Evolutionary conservation across 2,888 invertebrate species (phyloP), one percentile per base, ranked within the genome.

Genomic region (Cordilura impudica): DNA sequence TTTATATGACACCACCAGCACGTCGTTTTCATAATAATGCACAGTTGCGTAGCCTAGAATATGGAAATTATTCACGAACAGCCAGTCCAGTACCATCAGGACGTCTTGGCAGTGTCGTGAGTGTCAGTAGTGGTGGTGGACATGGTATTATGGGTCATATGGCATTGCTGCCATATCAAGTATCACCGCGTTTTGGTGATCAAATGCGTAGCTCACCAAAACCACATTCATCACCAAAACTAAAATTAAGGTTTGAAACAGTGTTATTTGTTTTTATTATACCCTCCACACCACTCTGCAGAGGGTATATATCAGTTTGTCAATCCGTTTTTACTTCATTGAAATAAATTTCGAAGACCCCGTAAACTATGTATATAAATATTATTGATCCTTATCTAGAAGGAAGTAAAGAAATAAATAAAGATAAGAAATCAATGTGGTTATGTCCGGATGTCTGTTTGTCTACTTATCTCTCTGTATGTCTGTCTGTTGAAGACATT

Each of bases 151-250:
- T 78, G 56, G 82, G 80, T 19, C 79, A 82, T 18, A 76, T 77
- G 54, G 82, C 83, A 69, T 92, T 93, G 56, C 92, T 92, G 47
- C 76, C 81, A 49, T 78, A 80, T 73, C 91, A 90, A 84, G 93
- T 93, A 61, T 92, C 93, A 51, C 92, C 92, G 47, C 91, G 92
- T 19, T 91, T 92, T 31, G 89, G 91, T 60, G 93, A 92, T 61
- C 89, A 90, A 84, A 90, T 88, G 85, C 91, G 92, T 19, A 92
- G 91, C 83, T 91, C 92, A 69, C 91, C 92, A 26, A 91, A 92
- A 84, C 93, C 94, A 81, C 96, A 95, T 85, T 94, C 95, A 84
- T 96, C 96, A 86, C 97, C 97, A 81, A 97, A 97, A 92, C 95
- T 97, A 94, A 97, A 97, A 91, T 92, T 97, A 90, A 96, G 97